Evolutionary conservation across 1,140 invertebrate species (phyloP), one percentile per base, ranked within the genome.

Genomic region (Amyelois transitella): DNA sequence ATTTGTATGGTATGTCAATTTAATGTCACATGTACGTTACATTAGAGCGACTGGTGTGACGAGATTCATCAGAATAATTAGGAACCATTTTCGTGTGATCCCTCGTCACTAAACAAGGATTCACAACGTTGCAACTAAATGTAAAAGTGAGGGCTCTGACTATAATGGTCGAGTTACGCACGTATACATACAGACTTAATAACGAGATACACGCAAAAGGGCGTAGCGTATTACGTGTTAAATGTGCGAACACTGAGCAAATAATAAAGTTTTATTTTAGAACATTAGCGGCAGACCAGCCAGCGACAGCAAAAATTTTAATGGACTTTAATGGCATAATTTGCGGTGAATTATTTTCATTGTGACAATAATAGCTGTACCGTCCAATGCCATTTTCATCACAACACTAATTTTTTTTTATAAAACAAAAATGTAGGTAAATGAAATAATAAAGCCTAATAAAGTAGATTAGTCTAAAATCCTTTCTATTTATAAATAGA

Each of bases 131-230:
- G 10, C n/a, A 2, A 24, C 10, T 6, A n/a, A 7, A n/a, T 20
- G 10, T 17, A 51, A 49, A 51, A 45, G 57, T 62, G 18, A 48
- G 48, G 55, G 67, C 43, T 66, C 67, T 51, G 18, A 12, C 38
- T 55, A 59, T 56, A 59, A 56, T 72, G 69, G 71, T 51, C 48
- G 61, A 51, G 44, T 55, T 55, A 49, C 32, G 62, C 6, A 6
- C n/a, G 62, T 69, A 67, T 63, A 64, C 60, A 64, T 67, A 69
- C 58, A 53, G 58, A 70, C 58, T 75, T 75, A 71, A 73, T 73
- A 71, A 75, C 62, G 25, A 55, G 59, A 28, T 55, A 58, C 75
- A 77, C 72, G 72, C 75, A 62, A 66, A 73, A 64, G 72, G 72
- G 67, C 64, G 62, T 64, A 66, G 62, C 59, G 47, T 60, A 58